These are phyloP conservation scores for Bembecia ichneumoniformis DNA, from an alignment of 2,888 invertebrate genomes.

Conservation along the genomic window DNA sequence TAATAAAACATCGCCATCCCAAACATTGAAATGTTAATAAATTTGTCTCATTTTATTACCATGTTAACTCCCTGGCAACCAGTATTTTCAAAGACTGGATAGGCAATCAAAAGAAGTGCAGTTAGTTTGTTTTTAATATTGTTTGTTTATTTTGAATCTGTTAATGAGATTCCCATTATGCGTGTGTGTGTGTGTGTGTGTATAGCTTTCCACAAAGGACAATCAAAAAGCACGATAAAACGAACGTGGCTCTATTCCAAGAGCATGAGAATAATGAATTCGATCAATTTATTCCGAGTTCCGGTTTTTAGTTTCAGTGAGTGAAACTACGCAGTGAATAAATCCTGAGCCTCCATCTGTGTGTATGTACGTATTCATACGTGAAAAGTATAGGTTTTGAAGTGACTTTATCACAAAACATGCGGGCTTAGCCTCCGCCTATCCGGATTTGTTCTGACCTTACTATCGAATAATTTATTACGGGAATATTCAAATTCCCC, in stretches of 20 bases:
- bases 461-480: conserved; percentile 2
- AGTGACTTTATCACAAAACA: conserved; percentile 7
- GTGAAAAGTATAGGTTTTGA: neutral
- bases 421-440: conserved; percentile 2
- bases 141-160: too few species aligned
- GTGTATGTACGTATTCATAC: neutral
- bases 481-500: neutral
- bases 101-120: too few species aligned
- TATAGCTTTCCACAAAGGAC: too few species aligned
- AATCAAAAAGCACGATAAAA: neutral
- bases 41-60: too few species aligned
- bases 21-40: too few species aligned
- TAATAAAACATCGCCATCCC: too few species aligned
- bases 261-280: neutral
- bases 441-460: conserved; percentile 5
- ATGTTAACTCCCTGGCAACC: too few species aligned
- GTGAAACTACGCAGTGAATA: neutral
- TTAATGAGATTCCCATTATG: too few species aligned
- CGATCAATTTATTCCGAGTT: neutral
- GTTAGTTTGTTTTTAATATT: too few species aligned
- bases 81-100: too few species aligned
- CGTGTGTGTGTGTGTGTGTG: too few species aligned
- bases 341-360: neutral
- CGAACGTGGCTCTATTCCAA: neutral
- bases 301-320: neutral